Percentiles rank a stretch among this genome's conserved stretches.
Conservation (phyloP, 1,140 invertebrate genomes). For the Nomia melanderi region DNA sequence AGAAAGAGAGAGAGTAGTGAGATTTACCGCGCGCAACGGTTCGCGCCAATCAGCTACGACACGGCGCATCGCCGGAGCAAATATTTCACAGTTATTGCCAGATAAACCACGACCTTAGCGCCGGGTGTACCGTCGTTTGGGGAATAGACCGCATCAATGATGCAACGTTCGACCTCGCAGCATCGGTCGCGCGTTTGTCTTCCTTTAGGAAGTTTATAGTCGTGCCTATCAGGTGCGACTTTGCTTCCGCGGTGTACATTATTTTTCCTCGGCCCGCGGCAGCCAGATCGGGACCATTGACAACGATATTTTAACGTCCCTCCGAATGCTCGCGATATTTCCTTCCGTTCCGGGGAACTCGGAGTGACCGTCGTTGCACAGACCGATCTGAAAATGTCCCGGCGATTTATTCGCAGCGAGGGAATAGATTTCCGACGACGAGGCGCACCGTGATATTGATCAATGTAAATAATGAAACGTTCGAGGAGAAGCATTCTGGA, state of each 20-base stretch:
- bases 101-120: constrained; percentile 78
- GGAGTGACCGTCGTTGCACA: too few relatives aligned
- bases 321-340: neutral
- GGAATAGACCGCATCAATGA: constrained; percentile 80
- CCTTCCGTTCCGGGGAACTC: too few relatives aligned
- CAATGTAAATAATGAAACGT: too few relatives aligned
- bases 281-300: neutral
- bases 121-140: constrained; percentile 75
- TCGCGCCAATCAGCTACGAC: constrained; percentile 73
- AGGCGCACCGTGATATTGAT: too few relatives aligned
- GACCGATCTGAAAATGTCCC: too few relatives aligned
- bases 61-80: constrained; percentile 63
- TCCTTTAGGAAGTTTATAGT: constrained; percentile 76
- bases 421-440: too few relatives aligned
- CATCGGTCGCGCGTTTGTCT: constrained; percentile 77
- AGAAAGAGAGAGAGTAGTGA: constrained; percentile 48
- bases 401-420: too few relatives aligned
- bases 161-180: constrained; percentile 73
- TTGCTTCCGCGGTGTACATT: constrained; percentile 47
- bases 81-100: constrained; percentile 80
- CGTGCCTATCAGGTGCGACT: constrained; percentile 64
- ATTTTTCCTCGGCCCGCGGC: constrained; percentile 20
- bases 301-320: neutral
- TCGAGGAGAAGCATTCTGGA: too few relatives aligned
- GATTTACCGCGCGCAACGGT: constrained; percentile 71